A percentile compares a stretch with the other conserved stretches of the same genome.
Evolutionary conservation across 2,888 invertebrate genomes (phyloP).

Genomic region (Cosmorhoe ocellata): DNA sequence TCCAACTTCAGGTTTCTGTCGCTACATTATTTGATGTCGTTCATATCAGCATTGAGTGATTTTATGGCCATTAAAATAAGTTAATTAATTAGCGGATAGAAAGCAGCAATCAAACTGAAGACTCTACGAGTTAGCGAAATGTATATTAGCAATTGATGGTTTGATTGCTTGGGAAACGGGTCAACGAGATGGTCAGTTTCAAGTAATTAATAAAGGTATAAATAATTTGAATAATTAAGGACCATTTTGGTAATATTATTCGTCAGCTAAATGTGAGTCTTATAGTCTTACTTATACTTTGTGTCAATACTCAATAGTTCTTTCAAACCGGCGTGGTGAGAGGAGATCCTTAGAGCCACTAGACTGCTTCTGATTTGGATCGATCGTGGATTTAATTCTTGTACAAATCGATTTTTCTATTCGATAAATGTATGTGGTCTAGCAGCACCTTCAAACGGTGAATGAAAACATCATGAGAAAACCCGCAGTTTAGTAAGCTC

Average conservation of each 20-base stretch:
- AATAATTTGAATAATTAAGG: background rate
- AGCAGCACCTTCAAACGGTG: no score
- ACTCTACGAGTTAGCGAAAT: slow-evolving; percentile 19
- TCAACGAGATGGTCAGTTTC: slow-evolving; percentile 9
- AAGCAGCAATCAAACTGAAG: slow-evolving; percentile 31
- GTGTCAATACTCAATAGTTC: no score
- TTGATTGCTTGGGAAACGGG: slow-evolving; percentile 25
- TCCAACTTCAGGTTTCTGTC: background rate
- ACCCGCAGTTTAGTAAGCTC: no score
- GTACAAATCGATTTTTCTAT: no score
- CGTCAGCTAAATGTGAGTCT: no score
- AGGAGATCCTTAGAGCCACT: no score
- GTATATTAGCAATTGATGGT: slow-evolving; percentile 9
- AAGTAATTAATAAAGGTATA: slow-evolving; percentile 4
- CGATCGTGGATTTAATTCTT: no score
- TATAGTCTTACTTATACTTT: no score
- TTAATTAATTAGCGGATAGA: slow-evolving; percentile 38
- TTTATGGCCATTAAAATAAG: slow-evolving; percentile 31
- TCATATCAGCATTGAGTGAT: slow-evolving; percentile 21
- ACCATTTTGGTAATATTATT: background rate
- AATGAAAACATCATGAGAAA: no score
- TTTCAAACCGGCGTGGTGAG: no score
- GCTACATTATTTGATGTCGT: slow-evolving; percentile 14
- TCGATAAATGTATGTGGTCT: no score
- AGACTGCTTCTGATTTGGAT: no score